Conservation (phyloP, 1,140 invertebrate genomes). For the Teleopsis dalmanni region DNA sequence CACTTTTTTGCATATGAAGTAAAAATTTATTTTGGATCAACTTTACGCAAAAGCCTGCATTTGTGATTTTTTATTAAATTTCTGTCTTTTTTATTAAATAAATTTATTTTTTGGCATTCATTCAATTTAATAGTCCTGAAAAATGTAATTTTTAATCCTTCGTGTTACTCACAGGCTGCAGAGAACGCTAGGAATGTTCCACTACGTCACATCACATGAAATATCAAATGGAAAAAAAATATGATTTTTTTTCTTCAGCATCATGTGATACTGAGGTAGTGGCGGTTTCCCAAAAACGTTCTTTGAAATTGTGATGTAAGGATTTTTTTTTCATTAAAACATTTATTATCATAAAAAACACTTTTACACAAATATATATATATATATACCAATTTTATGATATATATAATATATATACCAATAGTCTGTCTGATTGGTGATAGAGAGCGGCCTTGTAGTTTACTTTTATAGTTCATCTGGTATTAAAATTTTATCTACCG, state of each 20-base stretch:
- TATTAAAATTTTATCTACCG: too few species aligned
- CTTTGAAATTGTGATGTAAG: neutral
- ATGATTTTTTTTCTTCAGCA: conserved; percentile 7
- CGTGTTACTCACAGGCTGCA: conserved; percentile 13
- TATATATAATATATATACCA: neutral
- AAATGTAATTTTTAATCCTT: too few species aligned
- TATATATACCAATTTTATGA: neutral
- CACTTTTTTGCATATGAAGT: too few species aligned
- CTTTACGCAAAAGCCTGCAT: too few species aligned
- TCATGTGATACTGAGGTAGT: conserved; percentile 44
- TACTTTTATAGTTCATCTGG: neutral
- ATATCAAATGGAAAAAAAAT: conserved; percentile 19
- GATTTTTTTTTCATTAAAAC: neutral
- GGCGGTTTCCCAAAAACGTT: conserved; percentile 28
- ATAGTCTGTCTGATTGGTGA: neutral
- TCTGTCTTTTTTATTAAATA: too few species aligned
- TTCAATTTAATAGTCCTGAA: too few species aligned
- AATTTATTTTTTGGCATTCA: too few species aligned
- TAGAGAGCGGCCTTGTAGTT: neutral
- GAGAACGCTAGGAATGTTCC: conserved; percentile 38
- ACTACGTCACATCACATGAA: conserved; percentile 45
- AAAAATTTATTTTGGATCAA: too few species aligned
- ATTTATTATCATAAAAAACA: neutral
- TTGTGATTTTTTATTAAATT: too few species aligned
- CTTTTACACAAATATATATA: neutral